Evolutionary conservation across 2,113 vertebrate genomes (phyloP).

Genomic region (human (Homo sapiens)): DNA sequence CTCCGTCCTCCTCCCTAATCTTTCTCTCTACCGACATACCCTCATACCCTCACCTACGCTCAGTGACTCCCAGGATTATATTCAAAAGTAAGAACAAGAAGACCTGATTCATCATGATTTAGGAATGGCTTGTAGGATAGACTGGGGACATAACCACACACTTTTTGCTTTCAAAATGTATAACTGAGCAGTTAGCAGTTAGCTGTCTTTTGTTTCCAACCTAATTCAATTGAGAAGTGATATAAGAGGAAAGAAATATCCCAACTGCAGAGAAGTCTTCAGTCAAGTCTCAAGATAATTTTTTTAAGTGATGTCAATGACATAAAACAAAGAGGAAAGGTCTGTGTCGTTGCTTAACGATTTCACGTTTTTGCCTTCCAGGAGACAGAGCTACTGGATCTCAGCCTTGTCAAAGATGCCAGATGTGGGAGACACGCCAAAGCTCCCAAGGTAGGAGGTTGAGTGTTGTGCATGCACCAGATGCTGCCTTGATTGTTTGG

Average conservation of each 20-base stretch:
- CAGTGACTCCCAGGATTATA: not conserved
- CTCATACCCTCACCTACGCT: too few species aligned
- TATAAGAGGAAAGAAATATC: not conserved
- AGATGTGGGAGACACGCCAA: conserved; percentile 90
- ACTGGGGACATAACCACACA: not conserved
- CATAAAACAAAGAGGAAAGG: conserved; percentile 10
- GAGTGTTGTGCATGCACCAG: not conserved
- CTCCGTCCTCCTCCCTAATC: not conserved
- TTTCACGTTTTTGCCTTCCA: conserved; percentile 79
- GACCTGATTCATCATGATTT: not conserved
- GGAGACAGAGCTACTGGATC: conserved; percentile 92
- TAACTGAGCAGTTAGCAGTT: not conserved
- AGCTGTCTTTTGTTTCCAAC: not conserved
- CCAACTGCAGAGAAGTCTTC: not conserved
- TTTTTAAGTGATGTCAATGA: conserved; percentile 27
- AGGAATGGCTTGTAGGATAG: not conserved
- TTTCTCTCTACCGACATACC: too few species aligned
- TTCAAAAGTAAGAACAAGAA: not conserved
- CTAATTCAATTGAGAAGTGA: not conserved
- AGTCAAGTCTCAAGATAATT: not conserved
- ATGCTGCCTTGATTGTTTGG: conserved; percentile 44
- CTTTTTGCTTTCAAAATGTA: not conserved
- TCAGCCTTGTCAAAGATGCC: conserved; percentile 91
- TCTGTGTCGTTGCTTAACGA: not conserved
- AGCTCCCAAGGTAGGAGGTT: conserved; percentile 90